Evolutionary conservation across 2,888 invertebrate species (phyloP), one percentile per base, ranked within the genome.

Genomic region (Chrysina gloriosa): DNA sequence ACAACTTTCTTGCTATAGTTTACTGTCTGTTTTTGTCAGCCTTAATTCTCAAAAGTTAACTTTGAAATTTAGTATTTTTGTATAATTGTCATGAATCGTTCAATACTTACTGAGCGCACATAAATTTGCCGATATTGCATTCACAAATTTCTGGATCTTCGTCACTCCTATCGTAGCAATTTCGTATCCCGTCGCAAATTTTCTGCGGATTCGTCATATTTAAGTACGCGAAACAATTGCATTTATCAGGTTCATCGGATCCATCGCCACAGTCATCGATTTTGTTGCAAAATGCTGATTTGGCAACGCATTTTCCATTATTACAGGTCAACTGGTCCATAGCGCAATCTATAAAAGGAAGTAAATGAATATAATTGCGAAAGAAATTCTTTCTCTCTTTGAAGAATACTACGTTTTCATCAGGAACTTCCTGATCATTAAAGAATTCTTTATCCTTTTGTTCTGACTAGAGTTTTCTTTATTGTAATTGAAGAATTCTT

Each of bases 131-230:
- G 1, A 81, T 76, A 2, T 80, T 87, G 77, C 92, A 92, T 68
- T 85, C 85, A 77, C 93, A 93, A 19, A 85, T 80, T 72, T 84
- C 81, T 0, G 90, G 89, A 70, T 87, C 87, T 78, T 95, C 95
- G 75, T 95, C 95, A 63, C 88, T 89, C 72, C 90, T 89, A 77
- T 95, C 94, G 71, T 86, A 83, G 77, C 95, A 95, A 77, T 95
- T 90, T 4, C 92, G 84, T 3, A 88, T 84, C 0, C 93, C 93
- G 77, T 95, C 93, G 78, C 95, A 95, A 2, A 94, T 84, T 72
- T 88, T 88, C 0, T 86, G 84, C 0, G 92, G 91, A 76, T 87
- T 85, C 0, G 90, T 89, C n/a, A 90, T 84, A 72, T 87, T 85
- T 65, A 93, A 82, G 77, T 91, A 92, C 25, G 88, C 86, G 6